Base-by-base conservation (phyloP, 2,888 invertebrate species). In the Apomyelois bistriatella region DNA sequence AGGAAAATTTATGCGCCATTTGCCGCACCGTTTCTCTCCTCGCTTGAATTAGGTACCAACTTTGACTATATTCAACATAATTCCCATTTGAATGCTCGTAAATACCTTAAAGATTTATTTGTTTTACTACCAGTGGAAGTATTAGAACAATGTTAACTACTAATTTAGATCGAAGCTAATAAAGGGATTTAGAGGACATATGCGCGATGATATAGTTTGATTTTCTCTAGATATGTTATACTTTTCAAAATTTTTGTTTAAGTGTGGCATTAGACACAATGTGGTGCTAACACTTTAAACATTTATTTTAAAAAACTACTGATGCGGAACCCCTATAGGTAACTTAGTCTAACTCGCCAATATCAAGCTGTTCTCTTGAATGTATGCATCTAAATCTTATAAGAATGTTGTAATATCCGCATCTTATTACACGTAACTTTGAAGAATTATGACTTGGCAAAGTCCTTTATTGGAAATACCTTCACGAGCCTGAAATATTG, bases 391-490 rank as follows among this genome's bases (percentile, higher is more conserved):
- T 76, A 76, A 79, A 78, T 86, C 85, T 84, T 78, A 74, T 76
- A 85, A 84, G 86, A 88, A 86, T 86, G 81, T 76, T 76, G 79
- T 85, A 83, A 87, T 79, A 88, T 85, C 85, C 86, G 85, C 88
- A 89, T 89, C 89, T 90, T 86, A 88, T 89, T 89, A 90, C 85
- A 85, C 82, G 88, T 85, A 80, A 87, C 90, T 89, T 88, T 87
- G 84, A 86, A 90, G 89, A 89, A 89, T 89, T 89, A 89, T 90
- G 89, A 89, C 85, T 90, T 87, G 88, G 89, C 89, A 85, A 87
- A 89, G 89, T 85, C 89, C 89, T 86, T 90, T 90, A 90, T 90
- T 90, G 90, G 88, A 90, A 90, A 90, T 90, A 90, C 89, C 88
- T 89, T 79, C 87, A 86, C 89, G 83, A 71, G 79, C 82, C 82